phyloP scores from a whole-genome alignment of 2,113 vertebrate species.

The Aleadryas rufinucha region DNA sequence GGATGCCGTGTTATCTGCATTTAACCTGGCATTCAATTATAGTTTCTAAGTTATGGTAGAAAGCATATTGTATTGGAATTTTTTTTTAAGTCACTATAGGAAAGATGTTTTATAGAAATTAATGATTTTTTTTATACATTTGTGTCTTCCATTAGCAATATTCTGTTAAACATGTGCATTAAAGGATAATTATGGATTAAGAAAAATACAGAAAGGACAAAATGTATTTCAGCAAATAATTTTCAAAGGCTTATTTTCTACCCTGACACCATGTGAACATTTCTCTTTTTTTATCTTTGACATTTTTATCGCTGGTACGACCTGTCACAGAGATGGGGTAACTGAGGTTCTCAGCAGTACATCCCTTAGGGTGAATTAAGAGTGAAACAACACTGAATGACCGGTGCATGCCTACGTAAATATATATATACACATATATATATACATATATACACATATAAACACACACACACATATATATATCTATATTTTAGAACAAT shows the following conservation, averaged over 20 bases:
- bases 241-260: not conserved
- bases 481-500: not conserved
- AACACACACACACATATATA: not conserved
- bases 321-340: not conserved
- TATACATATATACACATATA: not conserved
- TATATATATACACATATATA: too few species aligned
- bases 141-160: not conserved
- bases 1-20: not conserved
- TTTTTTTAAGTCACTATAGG: slow-evolving; percentile 5
- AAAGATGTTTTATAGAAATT: slow-evolving; percentile 11
- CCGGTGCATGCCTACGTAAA: not conserved
- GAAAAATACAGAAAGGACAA: not conserved
- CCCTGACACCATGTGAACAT: not conserved
- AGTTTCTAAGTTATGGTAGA: slow-evolving; percentile 49
- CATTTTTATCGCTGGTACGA: not conserved
- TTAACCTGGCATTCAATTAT: slow-evolving; percentile 14
- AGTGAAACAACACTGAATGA: not conserved
- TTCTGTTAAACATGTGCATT: not conserved
- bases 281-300: not conserved
- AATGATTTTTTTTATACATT: slow-evolving; percentile 5
- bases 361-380: not conserved
- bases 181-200: not conserved
- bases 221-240: not conserved
- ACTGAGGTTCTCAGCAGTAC: not conserved
- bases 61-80: not conserved